Base-by-base conservation (phyloP, 1,140 invertebrate species). In the Cydia amplana region DNA sequence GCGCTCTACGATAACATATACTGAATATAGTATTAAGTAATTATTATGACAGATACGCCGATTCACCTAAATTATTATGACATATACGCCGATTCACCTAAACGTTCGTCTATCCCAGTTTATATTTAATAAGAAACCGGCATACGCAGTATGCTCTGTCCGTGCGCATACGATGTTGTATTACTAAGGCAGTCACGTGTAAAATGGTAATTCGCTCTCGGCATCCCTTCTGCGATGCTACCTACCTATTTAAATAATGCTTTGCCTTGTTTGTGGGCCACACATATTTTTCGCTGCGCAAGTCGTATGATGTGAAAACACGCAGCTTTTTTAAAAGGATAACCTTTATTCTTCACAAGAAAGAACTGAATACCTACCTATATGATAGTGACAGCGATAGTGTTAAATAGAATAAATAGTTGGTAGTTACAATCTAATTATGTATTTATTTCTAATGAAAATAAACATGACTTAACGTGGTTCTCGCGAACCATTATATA, bases 181-280 rank as follows among this genome's bases (percentile, higher is more conserved):
- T 18, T 18, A 20, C 51, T 67, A 36, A 40, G 16, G 65, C 28
- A 40, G 51, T 60, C 65, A 40, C 32, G 65, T 18, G 65, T 36
- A 67, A 67, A 67, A 67, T 67, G 65, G 65, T 67, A 67, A 67
- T 67, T 67, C 64, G 14, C 28, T 70, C 32, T 70, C 65, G 65
- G 65, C 65, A 36, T 67, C 25, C 36, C 28, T 43, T 70, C 65
- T 43, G 28, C 36, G 36, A 70, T 40, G 65, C 18, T 70, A 60
- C 55, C 18, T 70, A 60, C 55, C 55, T 60, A 70, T 43, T 70
- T 40, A 70, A 70, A 70, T 70, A 70, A 70, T 70, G 65, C 28
- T 32, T 70, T 70, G 32, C 9, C 55, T 60, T 40, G 65, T 70
- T 40, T 70, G 65, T 10, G 65, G 36, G 32, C 32, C 36, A 43